Conservation (phyloP, 1,140 invertebrate genomes). For the Acyrthosiphon pisum region DNA sequence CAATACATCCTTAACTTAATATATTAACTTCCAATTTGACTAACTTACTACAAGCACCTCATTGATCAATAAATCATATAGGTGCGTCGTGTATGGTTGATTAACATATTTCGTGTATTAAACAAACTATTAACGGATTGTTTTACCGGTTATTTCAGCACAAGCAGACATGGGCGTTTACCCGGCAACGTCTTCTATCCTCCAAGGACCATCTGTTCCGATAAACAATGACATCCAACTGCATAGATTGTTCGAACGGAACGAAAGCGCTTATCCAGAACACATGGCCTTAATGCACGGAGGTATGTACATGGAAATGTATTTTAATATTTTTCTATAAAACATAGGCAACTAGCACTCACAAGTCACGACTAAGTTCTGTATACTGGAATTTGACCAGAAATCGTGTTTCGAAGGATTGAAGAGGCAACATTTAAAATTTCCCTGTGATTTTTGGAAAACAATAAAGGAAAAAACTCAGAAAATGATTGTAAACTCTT, state of each 20-base stretch:
- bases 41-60: neutral
- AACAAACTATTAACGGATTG: neutral
- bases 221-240: conserved; percentile 4
- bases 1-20: neutral
- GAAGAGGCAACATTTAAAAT: too few relatives aligned
- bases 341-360: too few relatives aligned
- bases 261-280: neutral
- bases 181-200: neutral
- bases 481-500: too few relatives aligned
- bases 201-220: conserved; percentile 21
- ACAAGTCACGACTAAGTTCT: neutral
- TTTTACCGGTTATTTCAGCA: neutral
- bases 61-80: too few relatives aligned
- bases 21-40: neutral
- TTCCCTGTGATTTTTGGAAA: neutral
- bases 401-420: neutral
- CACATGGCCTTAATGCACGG: conserved; percentile 24
- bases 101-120: neutral
- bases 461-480: too few relatives aligned
- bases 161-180: neutral
- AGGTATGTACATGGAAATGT: neutral
- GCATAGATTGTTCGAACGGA: conserved; percentile 21
- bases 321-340: neutral
- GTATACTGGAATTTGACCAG: neutral
- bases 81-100: neutral